A percentile compares a stretch with the other conserved stretches of the same genome.
These are phyloP conservation scores for Eristalis tenax DNA, from an alignment of 2,888 invertebrate genomes.

Conservation along the genomic window DNA sequence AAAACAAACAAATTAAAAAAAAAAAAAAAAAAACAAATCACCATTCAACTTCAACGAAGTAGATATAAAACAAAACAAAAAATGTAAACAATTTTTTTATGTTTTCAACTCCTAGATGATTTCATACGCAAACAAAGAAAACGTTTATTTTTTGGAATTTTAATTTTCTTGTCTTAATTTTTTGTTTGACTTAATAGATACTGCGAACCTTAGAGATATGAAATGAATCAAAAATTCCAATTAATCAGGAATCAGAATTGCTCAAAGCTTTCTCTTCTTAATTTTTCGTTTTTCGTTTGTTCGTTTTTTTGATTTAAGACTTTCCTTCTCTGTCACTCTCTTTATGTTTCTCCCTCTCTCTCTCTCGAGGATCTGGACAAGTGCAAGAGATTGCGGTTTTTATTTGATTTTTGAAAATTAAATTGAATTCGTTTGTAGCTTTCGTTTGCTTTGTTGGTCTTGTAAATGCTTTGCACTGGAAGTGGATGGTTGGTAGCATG, in stretches of 20 bases:
- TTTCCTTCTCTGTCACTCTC: neutral
- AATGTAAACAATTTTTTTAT: constrained; percentile 16
- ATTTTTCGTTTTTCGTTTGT: neutral
- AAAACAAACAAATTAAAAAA: constrained; percentile 16
- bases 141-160: constrained; percentile 16
- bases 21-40: neutral
- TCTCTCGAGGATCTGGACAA: no score
- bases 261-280: constrained; percentile 14
- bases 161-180: neutral
- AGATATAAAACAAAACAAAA: constrained; percentile 35
- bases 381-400: neutral
- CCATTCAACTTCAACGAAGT: constrained; percentile 45
- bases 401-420: neutral
- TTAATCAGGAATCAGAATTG: constrained; percentile 55
- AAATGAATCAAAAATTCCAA: constrained; percentile 43
- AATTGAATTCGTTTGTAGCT: neutral
- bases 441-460: neutral
- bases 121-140: constrained; percentile 2
- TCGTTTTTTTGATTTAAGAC: constrained; percentile 22
- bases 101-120: constrained; percentile 31
- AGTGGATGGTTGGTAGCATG: neutral
- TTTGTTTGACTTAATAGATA: constrained; percentile 12
- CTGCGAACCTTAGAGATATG: constrained; percentile 41
- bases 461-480: neutral
- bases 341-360: neutral